Conservation (phyloP, 37 sponge, comb jelly and placozoan species). For the Theonella swinhoei region DNA sequence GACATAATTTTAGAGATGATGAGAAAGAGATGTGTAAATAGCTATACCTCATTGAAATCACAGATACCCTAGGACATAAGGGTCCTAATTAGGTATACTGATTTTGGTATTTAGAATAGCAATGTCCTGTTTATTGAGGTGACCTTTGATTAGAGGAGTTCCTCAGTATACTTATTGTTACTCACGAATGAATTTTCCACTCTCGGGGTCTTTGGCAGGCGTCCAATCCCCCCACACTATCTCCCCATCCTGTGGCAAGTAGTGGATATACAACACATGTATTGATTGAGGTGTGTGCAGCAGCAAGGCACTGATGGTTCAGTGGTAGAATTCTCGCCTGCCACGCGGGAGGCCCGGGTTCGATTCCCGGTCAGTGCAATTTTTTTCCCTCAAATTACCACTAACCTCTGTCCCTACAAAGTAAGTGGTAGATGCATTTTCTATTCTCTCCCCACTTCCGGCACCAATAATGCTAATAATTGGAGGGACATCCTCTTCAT, state of each 20-base stretch:
- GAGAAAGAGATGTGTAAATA: no score
- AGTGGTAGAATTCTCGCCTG: slow-evolving; percentile 65
- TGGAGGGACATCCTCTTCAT: neutral
- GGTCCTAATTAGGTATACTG: no score
- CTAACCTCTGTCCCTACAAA: slow-evolving; percentile 91
- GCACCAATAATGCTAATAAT: neutral
- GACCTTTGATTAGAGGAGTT: neutral
- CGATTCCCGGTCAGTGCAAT: slow-evolving; percentile 69
- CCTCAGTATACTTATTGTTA: neutral
- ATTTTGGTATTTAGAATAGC: no score
- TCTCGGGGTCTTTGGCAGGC: slow-evolving; percentile 85
- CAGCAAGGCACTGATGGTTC: slow-evolving; percentile 14
- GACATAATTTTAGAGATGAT: no score
- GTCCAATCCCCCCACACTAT: slow-evolving; percentile 88
- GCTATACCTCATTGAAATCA: no score
- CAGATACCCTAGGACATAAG: no score
- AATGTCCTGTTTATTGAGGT: neutral
- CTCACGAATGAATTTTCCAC: slow-evolving; percentile 78
- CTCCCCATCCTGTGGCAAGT: slow-evolving; percentile 84
- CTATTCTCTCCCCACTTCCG: slow-evolving; percentile 22
- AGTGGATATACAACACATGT: neutral
- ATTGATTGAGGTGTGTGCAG: neutral
- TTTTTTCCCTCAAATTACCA: no score
- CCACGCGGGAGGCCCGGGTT: slow-evolving; percentile 77
- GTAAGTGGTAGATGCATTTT: slow-evolving; percentile 74